A percentile compares a stretch with the other conserved stretches of the same genome.
These are phyloP conservation scores for Chrysopa pallens DNA, from an alignment of 1,140 invertebrate species.

Conservation along the genomic window DNA sequence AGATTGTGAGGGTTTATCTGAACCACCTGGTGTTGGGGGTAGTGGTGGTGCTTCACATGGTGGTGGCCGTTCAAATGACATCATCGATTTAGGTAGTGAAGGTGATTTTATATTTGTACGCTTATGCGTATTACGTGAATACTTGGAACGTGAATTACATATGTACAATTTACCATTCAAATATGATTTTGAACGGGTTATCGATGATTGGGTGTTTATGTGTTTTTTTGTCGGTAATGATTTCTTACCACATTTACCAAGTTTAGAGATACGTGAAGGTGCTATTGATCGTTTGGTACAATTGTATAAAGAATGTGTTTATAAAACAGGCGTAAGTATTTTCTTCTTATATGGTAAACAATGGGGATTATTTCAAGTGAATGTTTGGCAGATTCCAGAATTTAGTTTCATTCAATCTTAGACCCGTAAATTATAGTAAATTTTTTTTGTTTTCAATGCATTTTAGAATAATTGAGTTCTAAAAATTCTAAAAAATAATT, in stretches of 20 bases:
- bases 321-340: slow-evolving; percentile 60
- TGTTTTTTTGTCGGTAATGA: slow-evolving; percentile 99
- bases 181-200: slow-evolving; percentile 73
- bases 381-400: too few species aligned
- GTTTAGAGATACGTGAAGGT: slow-evolving; percentile 92
- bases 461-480: too few species aligned
- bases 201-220: slow-evolving; percentile 99
- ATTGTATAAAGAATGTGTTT: slow-evolving; percentile 90
- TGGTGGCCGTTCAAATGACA: slow-evolving; percentile 24
- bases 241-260: slow-evolving; percentile 96
- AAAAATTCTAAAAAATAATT: too few species aligned
- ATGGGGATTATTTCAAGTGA: too few species aligned
- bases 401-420: too few species aligned
- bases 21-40: too few species aligned
- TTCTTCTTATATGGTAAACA: too few species aligned
- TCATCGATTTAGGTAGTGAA: slow-evolving; percentile 44
- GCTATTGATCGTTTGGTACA: slow-evolving; percentile 90
- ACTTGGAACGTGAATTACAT: slow-evolving; percentile 74
- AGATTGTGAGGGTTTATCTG: slow-evolving; percentile 63
- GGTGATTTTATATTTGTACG: slow-evolving; percentile 79
- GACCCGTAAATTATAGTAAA: not conserved
- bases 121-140: slow-evolving; percentile 84
- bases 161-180: slow-evolving; percentile 90
- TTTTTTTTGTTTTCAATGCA: too few species aligned
- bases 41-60: too few species aligned